Conservation (phyloP, 2,888 invertebrate genomes). For the Suillia variegata region DNA sequence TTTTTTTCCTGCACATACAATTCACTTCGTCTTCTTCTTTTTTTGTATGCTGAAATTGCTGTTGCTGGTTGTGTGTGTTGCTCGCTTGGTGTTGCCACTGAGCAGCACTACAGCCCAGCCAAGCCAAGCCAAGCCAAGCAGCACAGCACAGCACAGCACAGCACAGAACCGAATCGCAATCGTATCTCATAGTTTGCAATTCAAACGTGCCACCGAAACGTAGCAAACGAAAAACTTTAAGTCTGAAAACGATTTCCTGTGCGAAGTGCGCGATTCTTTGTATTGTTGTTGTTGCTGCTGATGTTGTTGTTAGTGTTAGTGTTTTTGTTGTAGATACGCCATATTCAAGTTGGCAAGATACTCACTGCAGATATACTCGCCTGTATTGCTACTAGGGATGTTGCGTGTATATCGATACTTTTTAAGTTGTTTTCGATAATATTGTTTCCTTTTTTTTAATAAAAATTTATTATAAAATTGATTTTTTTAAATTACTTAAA, state of each 20-base stretch:
- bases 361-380: not conserved
- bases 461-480: too few relatives aligned
- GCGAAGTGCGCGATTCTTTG: constrained; percentile 17
- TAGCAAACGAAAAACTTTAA: constrained; percentile 1
- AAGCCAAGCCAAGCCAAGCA: not conserved
- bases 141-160: not conserved
- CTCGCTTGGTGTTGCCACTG: too few relatives aligned
- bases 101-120: not conserved
- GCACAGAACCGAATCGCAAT: not conserved
- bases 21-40: too few relatives aligned
- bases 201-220: constrained; percentile 36
- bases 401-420: too few relatives aligned
- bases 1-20: too few relatives aligned
- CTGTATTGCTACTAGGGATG: too few relatives aligned
- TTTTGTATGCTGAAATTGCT: too few relatives aligned
- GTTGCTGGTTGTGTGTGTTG: too few relatives aligned
- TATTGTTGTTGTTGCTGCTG: constrained; percentile 8
- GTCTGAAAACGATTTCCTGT: constrained; percentile 18
- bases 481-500: too few relatives aligned
- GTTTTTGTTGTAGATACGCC: not conserved
- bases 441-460: too few relatives aligned
- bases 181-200: constrained; percentile 33
- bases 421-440: too few relatives aligned
- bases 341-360: not conserved
- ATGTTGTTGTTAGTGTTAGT: constrained; percentile 20